These are phyloP conservation scores for Pristionchus mayeri DNA, from an alignment of 2,888 invertebrate genomes.

Conservation along the genomic window DNA sequence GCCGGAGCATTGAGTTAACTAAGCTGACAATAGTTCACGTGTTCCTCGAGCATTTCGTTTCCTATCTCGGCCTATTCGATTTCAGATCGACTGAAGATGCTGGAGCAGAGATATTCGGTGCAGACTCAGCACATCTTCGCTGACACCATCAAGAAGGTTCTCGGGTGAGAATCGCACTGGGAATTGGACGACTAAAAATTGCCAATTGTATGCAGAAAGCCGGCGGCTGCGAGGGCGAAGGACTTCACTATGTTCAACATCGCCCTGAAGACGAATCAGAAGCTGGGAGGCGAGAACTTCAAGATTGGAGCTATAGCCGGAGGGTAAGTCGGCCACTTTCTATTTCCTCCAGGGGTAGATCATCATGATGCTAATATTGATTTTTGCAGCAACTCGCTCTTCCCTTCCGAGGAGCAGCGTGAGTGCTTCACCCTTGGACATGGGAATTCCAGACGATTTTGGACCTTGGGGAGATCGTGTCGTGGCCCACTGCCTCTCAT, in stretches of 20 bases:
- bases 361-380: no score
- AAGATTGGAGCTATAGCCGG: no score
- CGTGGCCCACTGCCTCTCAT: no score
- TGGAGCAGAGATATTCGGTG: neutral
- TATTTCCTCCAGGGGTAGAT: no score
- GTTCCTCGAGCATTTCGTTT: neutral
- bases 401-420: no score
- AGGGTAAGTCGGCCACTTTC: no score
- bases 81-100: neutral
- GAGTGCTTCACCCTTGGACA: no score
- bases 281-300: neutral
- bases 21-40: neutral
- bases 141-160: neutral
- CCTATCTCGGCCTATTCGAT: no score
- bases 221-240: neutral
- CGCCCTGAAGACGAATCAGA: slow-evolving; percentile 10
- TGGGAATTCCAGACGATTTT: no score
- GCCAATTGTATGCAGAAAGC: neutral
- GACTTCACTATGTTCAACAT: neutral
- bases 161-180: neutral
- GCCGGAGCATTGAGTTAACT: no score
- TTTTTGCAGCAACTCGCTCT: no score
- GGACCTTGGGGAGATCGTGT: no score
- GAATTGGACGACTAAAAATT: neutral
- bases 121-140: neutral